A percentile compares a stretch with the other conserved stretches of the same genome.
phyloP scores from a whole-genome alignment of 2,113 vertebrate species.

The Cettia cetti region DNA sequence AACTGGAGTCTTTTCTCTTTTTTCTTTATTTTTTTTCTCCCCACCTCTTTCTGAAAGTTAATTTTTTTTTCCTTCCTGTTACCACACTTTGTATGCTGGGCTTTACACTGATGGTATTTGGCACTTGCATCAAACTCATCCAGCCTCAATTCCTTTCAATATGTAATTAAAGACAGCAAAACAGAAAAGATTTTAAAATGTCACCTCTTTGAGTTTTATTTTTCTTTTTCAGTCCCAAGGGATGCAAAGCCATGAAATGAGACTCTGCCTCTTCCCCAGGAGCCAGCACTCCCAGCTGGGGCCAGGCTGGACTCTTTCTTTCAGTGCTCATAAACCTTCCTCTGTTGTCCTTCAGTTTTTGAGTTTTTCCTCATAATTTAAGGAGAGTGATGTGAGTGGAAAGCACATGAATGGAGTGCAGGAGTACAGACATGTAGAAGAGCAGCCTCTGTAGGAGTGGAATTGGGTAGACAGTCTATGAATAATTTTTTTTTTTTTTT shows the following conservation, averaged over 20 bases:
- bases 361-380: background rate
- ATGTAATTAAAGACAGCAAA: background rate
- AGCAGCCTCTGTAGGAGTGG: background rate
- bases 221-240: background rate
- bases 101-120: background rate
- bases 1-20: background rate
- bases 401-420: background rate
- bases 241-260: background rate
- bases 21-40: rapidly evolving
- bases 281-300: background rate
- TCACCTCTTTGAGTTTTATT: background rate
- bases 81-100: background rate
- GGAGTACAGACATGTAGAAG: background rate
- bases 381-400: background rate
- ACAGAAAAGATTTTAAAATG: background rate
- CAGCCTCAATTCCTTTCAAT: background rate
- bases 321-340: rapidly evolving
- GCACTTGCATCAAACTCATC: background rate
- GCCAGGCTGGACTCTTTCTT: background rate
- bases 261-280: background rate
- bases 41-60: background rate
- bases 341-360: background rate
- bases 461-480: rapidly evolving
- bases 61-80: background rate
- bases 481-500: background rate